Percentiles rank a stretch among this genome's conserved stretches.
Conservation (phyloP, 92 coral and sea anemone genomes). For the Hydrozoanthus gracilis region DNA sequence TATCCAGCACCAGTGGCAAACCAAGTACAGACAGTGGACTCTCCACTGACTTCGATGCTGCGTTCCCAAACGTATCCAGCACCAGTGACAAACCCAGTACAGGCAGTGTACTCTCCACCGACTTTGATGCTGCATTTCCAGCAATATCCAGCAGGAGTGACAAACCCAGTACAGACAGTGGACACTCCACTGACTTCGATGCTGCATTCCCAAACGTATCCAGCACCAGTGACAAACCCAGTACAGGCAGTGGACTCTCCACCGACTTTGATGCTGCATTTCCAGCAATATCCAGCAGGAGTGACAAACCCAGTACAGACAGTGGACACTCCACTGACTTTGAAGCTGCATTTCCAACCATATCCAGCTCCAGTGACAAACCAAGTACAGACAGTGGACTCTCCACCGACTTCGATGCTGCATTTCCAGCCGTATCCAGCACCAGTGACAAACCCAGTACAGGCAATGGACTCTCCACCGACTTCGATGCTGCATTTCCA, state of each 20-base stretch:
- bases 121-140: constrained; percentile 22
- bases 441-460: no score
- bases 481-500: constrained; percentile 2
- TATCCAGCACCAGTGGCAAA: neutral
- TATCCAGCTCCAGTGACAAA: no score
- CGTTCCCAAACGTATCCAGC: constrained; percentile 1
- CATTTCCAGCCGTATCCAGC: no score
- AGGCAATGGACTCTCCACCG: no score
- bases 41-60: neutral
- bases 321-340: no score
- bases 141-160: neutral
- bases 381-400: no score
- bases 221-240: neutral
- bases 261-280: no score
- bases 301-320: no score
- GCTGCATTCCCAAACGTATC: constrained; percentile 3
- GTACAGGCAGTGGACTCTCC: neutral
- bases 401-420: no score
- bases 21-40: no score
- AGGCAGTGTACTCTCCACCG: neutral
- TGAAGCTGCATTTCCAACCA: no score
- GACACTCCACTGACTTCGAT: neutral
- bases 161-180: neutral
- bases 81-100: neutral
- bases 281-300: no score